Percentiles rank a stretch among this genome's conserved stretches.
phyloP scores from a whole-genome alignment of 2,113 vertebrate genomes.

The human (Homo sapiens) region GRCh38 chr3:170790501-170791000 shows the following conservation, averaged over 20 bases:
- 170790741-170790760: slow-evolving; percentile 43
- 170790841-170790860: slow-evolving; percentile 9
- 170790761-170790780: slow-evolving; percentile 20
- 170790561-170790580: not conserved
- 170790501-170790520: not conserved
- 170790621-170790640: slow-evolving; percentile 4
- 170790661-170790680: slow-evolving; percentile 32
- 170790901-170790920: not conserved
- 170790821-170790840: slow-evolving; percentile 23
- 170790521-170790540: not conserved
- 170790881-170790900: not conserved
- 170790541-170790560: not conserved
- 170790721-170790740: not conserved
- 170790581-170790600: not conserved
- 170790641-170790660: not conserved
- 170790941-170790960: not conserved
- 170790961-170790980: not conserved
- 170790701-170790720: not conserved
- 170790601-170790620: not conserved
- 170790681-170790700: slow-evolving; percentile 10
- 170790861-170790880: not conserved
- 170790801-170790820: slow-evolving; percentile 46
- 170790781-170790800: slow-evolving; percentile 50
- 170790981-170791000: not conserved
- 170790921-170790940: not conserved